Percentiles rank a stretch among this genome's conserved stretches.
Evolutionary conservation across 2,888 invertebrate species (phyloP).

Genomic region (Cantharis nigra): DNA sequence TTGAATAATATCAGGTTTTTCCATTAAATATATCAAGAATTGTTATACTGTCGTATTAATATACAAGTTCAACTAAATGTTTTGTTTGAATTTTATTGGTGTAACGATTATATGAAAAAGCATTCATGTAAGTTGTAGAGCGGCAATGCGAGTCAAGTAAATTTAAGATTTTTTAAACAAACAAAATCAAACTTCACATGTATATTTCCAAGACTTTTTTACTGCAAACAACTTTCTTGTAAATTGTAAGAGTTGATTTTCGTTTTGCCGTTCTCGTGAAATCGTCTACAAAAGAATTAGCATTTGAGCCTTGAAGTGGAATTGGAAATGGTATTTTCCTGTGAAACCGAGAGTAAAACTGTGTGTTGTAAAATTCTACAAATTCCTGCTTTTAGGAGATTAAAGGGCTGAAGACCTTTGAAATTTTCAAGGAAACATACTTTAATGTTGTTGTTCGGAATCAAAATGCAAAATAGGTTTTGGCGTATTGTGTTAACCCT

Average conservation of each 20-base stretch:
- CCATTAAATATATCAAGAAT: not conserved
- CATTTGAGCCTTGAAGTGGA: slow-evolving; percentile 22
- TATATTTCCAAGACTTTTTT: slow-evolving; percentile 6
- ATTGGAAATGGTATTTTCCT: slow-evolving; percentile 25
- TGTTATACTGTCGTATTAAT: not conserved
- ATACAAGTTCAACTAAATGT: not conserved
- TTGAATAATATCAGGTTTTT: not conserved
- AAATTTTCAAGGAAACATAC: slow-evolving; percentile 22
- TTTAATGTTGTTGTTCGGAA: slow-evolving; percentile 17
- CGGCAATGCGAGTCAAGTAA: not conserved
- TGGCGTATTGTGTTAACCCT: slow-evolving; percentile 10
- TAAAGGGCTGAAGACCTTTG: slow-evolving; percentile 21
- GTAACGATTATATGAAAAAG: not conserved
- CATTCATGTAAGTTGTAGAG: not conserved
- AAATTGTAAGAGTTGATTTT: slow-evolving; percentile 20
- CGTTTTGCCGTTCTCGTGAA: slow-evolving; percentile 17
- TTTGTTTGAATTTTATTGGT: not conserved
- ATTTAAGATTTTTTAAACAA: not conserved
- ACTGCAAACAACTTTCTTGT: slow-evolving; percentile 19
- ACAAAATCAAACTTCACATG: not conserved
- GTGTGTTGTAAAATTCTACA: slow-evolving; percentile 24
- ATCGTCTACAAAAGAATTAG: slow-evolving; percentile 25
- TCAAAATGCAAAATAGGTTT: slow-evolving; percentile 17
- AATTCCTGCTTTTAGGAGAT: slow-evolving; percentile 24
- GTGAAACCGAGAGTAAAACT: slow-evolving; percentile 24